A percentile compares a stretch with the other conserved stretches of the same genome.
phyloP scores from a whole-genome alignment of 2,113 vertebrate genomes.

The Ornithorhynchus anatinus region DNA sequence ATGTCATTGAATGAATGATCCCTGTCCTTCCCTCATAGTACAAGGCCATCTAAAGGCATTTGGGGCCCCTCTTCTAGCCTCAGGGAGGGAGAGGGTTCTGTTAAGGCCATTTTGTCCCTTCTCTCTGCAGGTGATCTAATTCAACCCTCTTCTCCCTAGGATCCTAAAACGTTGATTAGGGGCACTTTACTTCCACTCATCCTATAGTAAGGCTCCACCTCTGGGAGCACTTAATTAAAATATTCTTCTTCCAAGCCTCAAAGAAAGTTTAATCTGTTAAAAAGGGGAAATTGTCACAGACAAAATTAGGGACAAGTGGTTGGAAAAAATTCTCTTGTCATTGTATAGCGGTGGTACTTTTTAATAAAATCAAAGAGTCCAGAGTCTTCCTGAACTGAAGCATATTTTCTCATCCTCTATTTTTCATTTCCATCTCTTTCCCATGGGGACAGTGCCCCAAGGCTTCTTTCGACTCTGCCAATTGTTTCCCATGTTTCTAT shows the following conservation, averaged over 20 bases:
- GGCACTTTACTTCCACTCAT: neutral
- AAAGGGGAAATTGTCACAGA: neutral
- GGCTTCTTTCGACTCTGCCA: neutral
- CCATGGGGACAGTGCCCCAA: neutral
- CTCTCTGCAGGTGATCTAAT: neutral
- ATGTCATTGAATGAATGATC: too few relatives aligned
- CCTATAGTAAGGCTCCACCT: neutral
- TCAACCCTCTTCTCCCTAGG: neutral
- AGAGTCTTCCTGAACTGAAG: neutral
- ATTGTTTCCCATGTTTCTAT: neutral
- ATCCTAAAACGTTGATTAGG: neutral
- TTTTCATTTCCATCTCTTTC: neutral
- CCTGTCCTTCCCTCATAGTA: too few relatives aligned
- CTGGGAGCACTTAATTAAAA: conserved; percentile 25
- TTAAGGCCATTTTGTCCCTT: neutral
- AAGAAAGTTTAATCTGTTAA: conserved; percentile 11
- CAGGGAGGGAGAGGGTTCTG: neutral
- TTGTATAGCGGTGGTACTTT: neutral
- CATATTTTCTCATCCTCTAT: neutral
- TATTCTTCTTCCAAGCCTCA: neutral
- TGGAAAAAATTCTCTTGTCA: neutral
- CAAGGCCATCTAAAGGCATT: too few relatives aligned
- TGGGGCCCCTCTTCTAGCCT: neutral
- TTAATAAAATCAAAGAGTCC: conserved; percentile 21
- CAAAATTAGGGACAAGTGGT: neutral